phyloP scores from a whole-genome alignment of 2,888 invertebrate genomes.

The Malthinus seriepunctatus region DNA sequence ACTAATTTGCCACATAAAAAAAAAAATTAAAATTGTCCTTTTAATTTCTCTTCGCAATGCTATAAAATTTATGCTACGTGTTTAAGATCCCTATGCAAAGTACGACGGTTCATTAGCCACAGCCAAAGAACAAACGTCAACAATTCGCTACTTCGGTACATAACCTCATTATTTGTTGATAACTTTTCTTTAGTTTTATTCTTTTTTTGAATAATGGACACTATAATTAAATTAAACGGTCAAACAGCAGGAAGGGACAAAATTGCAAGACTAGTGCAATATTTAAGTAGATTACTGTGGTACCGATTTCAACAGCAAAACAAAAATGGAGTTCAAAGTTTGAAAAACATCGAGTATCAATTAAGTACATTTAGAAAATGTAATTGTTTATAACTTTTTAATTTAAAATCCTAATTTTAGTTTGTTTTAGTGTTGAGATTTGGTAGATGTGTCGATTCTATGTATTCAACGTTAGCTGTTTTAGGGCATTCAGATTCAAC shows the following conservation, averaged over 20 bases:
- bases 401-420: not conserved
- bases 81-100: no score
- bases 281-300: slow-evolving; percentile 80
- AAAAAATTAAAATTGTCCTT: no score
- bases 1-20: no score
- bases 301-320: slow-evolving; percentile 70
- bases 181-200: slow-evolving; percentile 1
- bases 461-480: slow-evolving; percentile 73
- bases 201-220: slow-evolving; percentile 48
- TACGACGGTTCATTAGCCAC: no score
- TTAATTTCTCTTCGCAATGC: no score
- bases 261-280: slow-evolving; percentile 70
- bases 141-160: no score
- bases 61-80: no score
- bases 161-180: no score
- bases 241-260: slow-evolving; percentile 59
- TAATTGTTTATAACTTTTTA: slow-evolving; percentile 63
- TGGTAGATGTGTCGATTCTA: slow-evolving; percentile 81
- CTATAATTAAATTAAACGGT: slow-evolving; percentile 54
- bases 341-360: slow-evolving; percentile 81
- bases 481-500: slow-evolving; percentile 74
- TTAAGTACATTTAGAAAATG: slow-evolving; percentile 86
- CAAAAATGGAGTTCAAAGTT: slow-evolving; percentile 69
- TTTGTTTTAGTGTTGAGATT: slow-evolving; percentile 75
- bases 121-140: no score